Base-by-base conservation (phyloP, 2,888 invertebrate species). In the Leptinotarsa juncta region DNA sequence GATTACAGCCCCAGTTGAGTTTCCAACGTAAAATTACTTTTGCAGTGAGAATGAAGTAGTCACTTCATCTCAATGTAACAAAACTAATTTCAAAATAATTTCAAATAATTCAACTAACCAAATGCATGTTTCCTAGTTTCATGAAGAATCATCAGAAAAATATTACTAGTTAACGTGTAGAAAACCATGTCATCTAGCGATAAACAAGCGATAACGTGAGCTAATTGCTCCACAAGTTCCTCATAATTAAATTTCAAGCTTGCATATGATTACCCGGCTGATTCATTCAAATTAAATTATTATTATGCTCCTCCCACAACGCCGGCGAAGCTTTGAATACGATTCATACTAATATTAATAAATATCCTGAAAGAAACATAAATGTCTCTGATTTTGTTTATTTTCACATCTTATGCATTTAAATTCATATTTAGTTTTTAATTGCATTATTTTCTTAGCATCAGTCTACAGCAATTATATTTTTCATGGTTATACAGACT, bases 351-450 rank as follows among this genome's bases (percentile, higher is more conserved):
- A 76, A 79, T 79, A 79, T 79, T 67, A 77, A 79, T 79, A 77
- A 79, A 79, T 79, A 76, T 68, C 67, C 51, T 67, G 32, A 71
- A 74, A 68, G 74, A 71, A 73, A 51, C 76, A 73, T 79, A 77
- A 79, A 77, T 74, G 78, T 79, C 78, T 60, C 57, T n/a, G 65
- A 60, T 71, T 76, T 76, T 71, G 71, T 78, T 74, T 79, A 73
- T 74, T 78, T 77, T 75, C 65, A 69, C 49, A 74, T 76, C 77
- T 73, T 79, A 74, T 79, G 78, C 78, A 79, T 79, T 77, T 79
- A 79, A 74, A 79, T 79, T 74, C 75, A 77, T 79, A 77, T 79
- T 79, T 76, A 77, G 70, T 67, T 74, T 75, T 77, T 77, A 77
- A 77, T 76, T 79, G 73, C 76, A 76, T 79, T 74, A 78, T 77